phyloP scores from a whole-genome alignment of 2,888 invertebrate species.

The Tridacna crocea region DNA sequence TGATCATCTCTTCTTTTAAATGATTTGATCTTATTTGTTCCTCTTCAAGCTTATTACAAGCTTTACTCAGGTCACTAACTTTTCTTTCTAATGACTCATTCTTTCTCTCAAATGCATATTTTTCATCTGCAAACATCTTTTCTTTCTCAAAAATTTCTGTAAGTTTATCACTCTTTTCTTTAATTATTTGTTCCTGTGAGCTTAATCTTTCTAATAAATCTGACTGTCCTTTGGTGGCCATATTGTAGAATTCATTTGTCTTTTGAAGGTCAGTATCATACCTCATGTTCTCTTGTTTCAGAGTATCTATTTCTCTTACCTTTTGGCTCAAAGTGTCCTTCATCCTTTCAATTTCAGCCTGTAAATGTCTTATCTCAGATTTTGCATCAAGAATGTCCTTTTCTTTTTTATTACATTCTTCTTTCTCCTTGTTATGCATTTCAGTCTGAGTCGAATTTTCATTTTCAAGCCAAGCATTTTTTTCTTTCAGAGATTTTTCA shows the following conservation, averaged over 20 bases:
- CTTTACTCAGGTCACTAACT: slow-evolving; percentile 28
- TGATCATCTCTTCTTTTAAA: slow-evolving; percentile 18
- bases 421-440: slow-evolving; percentile 34
- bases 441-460: slow-evolving; percentile 25
- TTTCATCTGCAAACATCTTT: slow-evolving; percentile 26
- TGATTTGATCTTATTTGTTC: slow-evolving; percentile 30
- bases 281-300: slow-evolving; percentile 30
- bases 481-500: slow-evolving; percentile 36
- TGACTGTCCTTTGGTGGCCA: slow-evolving; percentile 54
- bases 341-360: slow-evolving; percentile 37
- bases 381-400: slow-evolving; percentile 37
- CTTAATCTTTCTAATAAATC: slow-evolving; percentile 48
- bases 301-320: slow-evolving; percentile 29
- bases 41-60: slow-evolving; percentile 33
- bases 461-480: slow-evolving; percentile 28
- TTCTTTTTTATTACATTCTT: slow-evolving; percentile 36
- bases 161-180: slow-evolving; percentile 39
- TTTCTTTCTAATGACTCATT: slow-evolving; percentile 13
- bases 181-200: slow-evolving; percentile 37
- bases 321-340: slow-evolving; percentile 32
- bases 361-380: slow-evolving; percentile 19
- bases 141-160: slow-evolving; percentile 35
- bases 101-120: slow-evolving; percentile 32
- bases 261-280: slow-evolving; percentile 33
- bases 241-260: slow-evolving; percentile 52